Evolutionary conservation across 2,797 vertebrate genomes (phyloP).

Genomic region (Liparis tanakae): DNA sequence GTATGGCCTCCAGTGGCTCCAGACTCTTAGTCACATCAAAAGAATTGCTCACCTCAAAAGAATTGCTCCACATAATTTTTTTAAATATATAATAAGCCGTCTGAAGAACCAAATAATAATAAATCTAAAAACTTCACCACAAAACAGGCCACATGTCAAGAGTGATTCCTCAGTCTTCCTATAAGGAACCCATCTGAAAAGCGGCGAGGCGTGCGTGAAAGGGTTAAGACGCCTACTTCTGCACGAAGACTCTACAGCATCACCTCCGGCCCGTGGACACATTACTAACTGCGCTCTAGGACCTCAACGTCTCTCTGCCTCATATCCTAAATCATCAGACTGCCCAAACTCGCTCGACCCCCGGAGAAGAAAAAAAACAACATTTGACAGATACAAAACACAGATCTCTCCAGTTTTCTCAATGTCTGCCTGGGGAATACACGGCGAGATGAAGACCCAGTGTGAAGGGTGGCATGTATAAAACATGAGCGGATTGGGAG

Average conservation of each 20-base stretch:
- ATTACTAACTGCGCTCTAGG: constrained; percentile 36
- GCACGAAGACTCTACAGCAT: constrained; percentile 12
- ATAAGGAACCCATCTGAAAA: neutral
- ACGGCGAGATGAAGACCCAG: constrained; percentile 65
- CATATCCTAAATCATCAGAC: constrained; percentile 51
- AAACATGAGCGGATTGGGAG: constrained; percentile 69
- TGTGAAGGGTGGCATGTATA: constrained; percentile 71
- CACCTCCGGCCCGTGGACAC: constrained; percentile 35
- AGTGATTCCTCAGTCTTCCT: neutral
- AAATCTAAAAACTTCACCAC: neutral
- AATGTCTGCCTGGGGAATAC: constrained; percentile 56
- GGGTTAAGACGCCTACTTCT: constrained; percentile 23
- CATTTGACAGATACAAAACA: constrained; percentile 72
- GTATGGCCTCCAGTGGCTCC: neutral
- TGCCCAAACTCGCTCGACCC: constrained; percentile 58
- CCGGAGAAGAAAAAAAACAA: constrained; percentile 47
- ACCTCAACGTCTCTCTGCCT: constrained; percentile 36
- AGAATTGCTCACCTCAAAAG: neutral
- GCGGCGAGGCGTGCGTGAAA: neutral
- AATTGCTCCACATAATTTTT: neutral
- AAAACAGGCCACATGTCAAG: neutral
- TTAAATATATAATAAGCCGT: neutral
- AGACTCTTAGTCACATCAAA: neutral
- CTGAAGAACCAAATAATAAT: neutral
- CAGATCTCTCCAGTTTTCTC: constrained; percentile 54